Percentiles rank a stretch among this genome's conserved stretches.
Conservation (phyloP, 1,140 invertebrate genomes). For the Harpegnathos saltator region DNA sequence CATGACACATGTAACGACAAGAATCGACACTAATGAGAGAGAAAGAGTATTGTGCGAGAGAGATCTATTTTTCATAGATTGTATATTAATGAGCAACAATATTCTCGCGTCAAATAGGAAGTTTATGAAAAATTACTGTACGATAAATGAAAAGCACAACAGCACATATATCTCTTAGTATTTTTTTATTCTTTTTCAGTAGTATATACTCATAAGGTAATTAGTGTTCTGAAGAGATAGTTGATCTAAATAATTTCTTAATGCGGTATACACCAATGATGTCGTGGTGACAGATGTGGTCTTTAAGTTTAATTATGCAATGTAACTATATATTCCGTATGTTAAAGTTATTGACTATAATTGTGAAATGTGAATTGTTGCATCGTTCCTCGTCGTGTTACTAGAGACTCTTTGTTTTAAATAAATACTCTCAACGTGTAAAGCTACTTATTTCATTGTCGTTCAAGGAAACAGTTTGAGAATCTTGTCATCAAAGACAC, state of each 20-base stretch:
- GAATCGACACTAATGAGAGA: constrained; percentile 48
- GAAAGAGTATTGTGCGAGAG: constrained; percentile 41
- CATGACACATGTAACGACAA: constrained; percentile 24
- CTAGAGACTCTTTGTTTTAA: constrained; percentile 64
- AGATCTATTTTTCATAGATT: constrained; percentile 47
- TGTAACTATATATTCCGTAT: constrained; percentile 59
- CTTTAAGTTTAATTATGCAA: constrained; percentile 59
- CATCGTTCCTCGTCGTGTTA: constrained; percentile 20
- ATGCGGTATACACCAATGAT: constrained; percentile 63
- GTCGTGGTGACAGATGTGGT: constrained; percentile 59
- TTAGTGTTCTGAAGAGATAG: constrained; percentile 67
- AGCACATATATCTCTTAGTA: constrained; percentile 72
- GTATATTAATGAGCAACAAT: constrained; percentile 24
- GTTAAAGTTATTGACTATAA: constrained; percentile 76
- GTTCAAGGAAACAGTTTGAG: constrained; percentile 48
- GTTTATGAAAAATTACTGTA: constrained; percentile 36
- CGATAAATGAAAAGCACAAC: constrained; percentile 72
- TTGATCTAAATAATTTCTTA: constrained; percentile 69
- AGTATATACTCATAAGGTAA: constrained; percentile 76
- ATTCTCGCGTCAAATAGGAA: constrained; percentile 34
- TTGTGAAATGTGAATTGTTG: constrained; percentile 71
- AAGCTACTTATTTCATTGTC: constrained; percentile 54
- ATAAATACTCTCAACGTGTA: constrained; percentile 60
- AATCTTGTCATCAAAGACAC: constrained; percentile 50
- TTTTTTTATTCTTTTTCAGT: constrained; percentile 74